These are phyloP conservation scores for Smutsia gigantea DNA, from an alignment of 2,797 vertebrate species.

Conservation along the genomic window DNA sequence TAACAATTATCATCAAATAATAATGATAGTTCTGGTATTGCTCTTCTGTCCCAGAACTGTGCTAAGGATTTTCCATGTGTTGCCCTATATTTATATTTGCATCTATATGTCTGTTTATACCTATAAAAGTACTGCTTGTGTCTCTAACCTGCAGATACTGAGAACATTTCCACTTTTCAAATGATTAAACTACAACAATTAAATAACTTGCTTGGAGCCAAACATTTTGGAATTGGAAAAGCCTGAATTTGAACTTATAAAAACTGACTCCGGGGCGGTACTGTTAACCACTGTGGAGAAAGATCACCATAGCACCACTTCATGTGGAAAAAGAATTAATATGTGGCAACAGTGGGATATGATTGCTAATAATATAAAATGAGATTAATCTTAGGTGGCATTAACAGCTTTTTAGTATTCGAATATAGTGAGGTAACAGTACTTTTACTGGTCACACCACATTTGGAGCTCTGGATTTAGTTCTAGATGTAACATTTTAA, in stretches of 20 bases:
- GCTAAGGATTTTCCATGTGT: neutral
- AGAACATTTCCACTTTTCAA: neutral
- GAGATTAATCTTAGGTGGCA: neutral
- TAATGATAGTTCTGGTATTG: neutral
- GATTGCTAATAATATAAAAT: neutral
- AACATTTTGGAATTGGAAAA: neutral
- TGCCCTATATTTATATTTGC: neutral
- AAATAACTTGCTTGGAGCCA: neutral
- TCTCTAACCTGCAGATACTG: neutral
- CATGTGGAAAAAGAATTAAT: neutral
- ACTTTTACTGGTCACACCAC: neutral
- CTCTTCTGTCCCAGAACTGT: neutral
- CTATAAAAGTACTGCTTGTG: neutral
- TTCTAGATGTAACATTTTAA: neutral
- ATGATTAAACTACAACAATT: neutral
- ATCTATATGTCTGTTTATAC: neutral
- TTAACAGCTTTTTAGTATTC: neutral
- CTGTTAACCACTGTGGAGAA: neutral
- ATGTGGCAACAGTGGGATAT: neutral
- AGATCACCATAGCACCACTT: neutral
- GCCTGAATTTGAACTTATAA: neutral
- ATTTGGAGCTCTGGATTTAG: neutral
- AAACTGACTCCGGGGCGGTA: neutral
- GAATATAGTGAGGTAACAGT: neutral
- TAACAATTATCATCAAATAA: neutral